Percentiles rank a stretch among this genome's conserved stretches.
phyloP scores from a whole-genome alignment of 2,797 vertebrate species.

The Spheniscus humboldti region DNA sequence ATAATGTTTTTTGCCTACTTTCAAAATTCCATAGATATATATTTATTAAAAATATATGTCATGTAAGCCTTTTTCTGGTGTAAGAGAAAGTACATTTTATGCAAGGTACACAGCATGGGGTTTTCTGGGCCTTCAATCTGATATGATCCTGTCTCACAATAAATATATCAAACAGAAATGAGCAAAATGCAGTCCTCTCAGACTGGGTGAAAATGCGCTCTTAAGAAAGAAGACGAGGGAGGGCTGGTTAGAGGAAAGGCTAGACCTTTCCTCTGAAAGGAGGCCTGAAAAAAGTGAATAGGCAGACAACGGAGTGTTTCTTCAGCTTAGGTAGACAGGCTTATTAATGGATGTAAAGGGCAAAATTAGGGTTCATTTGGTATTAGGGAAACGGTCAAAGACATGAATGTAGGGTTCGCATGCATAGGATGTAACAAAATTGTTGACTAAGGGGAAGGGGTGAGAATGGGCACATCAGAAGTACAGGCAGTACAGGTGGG shows the following conservation, averaged over 20 bases:
- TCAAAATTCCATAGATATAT: constrained; percentile 48
- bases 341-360: neutral
- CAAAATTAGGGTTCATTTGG: neutral
- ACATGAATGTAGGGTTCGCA: neutral
- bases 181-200: neutral
- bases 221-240: neutral
- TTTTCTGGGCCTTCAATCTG: constrained; percentile 29
- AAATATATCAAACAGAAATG: neutral
- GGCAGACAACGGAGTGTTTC: neutral
- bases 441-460: neutral
- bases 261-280: neutral
- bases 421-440: neutral
- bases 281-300: neutral
- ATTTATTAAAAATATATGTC: constrained; percentile 50
- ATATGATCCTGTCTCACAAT: constrained; percentile 6
- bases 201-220: neutral
- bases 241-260: neutral
- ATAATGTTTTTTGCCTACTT: constrained; percentile 51
- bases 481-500: neutral
- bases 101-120: constrained; percentile 21
- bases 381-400: neutral
- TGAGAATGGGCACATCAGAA: neutral
- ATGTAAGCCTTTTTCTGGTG: constrained; percentile 44
- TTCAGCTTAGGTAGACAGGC: neutral
- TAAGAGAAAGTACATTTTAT: constrained; percentile 26